Percentiles rank a stretch among this genome's conserved stretches.
These are phyloP conservation scores for Spondyliosoma cantharus DNA, from an alignment of 2,797 vertebrate species.

Conservation along the genomic window DNA sequence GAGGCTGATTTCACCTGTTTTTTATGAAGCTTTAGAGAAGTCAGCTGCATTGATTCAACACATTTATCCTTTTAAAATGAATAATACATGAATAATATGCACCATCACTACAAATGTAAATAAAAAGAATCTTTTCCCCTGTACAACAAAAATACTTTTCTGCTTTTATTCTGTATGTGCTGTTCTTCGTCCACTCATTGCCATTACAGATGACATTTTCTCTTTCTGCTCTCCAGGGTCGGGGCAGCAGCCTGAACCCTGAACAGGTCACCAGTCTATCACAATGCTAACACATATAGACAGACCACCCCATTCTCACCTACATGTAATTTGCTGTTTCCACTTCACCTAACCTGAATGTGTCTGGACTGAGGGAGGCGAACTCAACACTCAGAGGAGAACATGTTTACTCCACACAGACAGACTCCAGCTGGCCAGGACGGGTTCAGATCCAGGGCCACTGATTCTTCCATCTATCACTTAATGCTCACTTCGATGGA, in stretches of 20 bases:
- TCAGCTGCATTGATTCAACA: neutral
- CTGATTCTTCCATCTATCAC: constrained; percentile 28
- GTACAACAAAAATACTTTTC: neutral
- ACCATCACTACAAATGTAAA: neutral
- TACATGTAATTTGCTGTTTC: constrained; percentile 46
- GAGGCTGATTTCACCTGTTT: constrained; percentile 9
- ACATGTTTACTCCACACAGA: constrained; percentile 20
- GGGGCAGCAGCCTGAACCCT: neutral
- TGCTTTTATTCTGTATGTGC: neutral
- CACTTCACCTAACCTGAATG: constrained; percentile 42
- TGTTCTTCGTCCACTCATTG: neutral
- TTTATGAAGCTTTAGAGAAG: neutral
- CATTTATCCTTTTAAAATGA: constrained; percentile 14
- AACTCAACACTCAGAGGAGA: neutral
- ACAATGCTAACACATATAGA: constrained; percentile 28
- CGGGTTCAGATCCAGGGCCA: neutral
- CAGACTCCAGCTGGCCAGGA: constrained; percentile 20
- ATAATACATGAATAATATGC: neutral
- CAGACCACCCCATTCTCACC: constrained; percentile 29
- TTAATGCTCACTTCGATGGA: constrained; percentile 13
- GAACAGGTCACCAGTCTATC: constrained; percentile 30
- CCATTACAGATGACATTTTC: neutral
- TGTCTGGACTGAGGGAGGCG: constrained; percentile 28
- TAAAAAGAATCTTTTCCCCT: neutral
- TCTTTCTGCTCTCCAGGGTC: constrained; percentile 4